A percentile compares a stretch with the other conserved stretches of the same genome.
These are phyloP conservation scores for Rhamnusium bicolor DNA, from an alignment of 2,888 invertebrate species.

Conservation along the genomic window DNA sequence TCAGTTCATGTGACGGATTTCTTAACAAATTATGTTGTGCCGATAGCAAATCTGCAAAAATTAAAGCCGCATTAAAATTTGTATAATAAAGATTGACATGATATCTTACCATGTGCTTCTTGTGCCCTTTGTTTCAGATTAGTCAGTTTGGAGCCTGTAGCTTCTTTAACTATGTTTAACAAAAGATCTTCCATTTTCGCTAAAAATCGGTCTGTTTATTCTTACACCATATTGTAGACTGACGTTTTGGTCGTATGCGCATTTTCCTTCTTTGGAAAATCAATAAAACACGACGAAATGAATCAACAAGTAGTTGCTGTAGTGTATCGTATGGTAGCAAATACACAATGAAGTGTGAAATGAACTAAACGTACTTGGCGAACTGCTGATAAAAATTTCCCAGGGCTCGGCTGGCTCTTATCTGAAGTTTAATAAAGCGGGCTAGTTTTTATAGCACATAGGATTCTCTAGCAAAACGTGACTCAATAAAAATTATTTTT, in stretches of 20 bases:
- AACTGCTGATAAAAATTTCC: slow-evolving; percentile 19
- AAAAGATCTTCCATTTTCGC: slow-evolving; percentile 88
- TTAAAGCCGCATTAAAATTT: not conserved
- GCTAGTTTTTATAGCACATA: not conserved
- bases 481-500: not conserved
- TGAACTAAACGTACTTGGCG: not conserved
- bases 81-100: not conserved
- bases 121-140: slow-evolving; percentile 87
- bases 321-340: not conserved
- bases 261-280: slow-evolving; percentile 47
- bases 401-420: slow-evolving; percentile 1
- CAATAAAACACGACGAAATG: slow-evolving; percentile 38
- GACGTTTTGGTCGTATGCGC: slow-evolving; percentile 41
- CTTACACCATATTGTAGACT: slow-evolving; percentile 40
- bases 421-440: not conserved
- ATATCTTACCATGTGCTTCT: slow-evolving; percentile 84
- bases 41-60: slow-evolving; percentile 81
- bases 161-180: slow-evolving; percentile 88
- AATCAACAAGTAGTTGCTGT: slow-evolving; percentile 43
- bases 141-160: slow-evolving; percentile 84
- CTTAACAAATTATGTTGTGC: slow-evolving; percentile 83
- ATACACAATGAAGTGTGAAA: slow-evolving; percentile 16
- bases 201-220: slow-evolving; percentile 24
- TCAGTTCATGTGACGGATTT: slow-evolving; percentile 87
- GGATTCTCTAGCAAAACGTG: not conserved